A percentile compares a stretch with the other conserved stretches of the same genome.
phyloP scores from a whole-genome alignment of 2,113 vertebrate species.

The Eonycteris spelaea region DNA sequence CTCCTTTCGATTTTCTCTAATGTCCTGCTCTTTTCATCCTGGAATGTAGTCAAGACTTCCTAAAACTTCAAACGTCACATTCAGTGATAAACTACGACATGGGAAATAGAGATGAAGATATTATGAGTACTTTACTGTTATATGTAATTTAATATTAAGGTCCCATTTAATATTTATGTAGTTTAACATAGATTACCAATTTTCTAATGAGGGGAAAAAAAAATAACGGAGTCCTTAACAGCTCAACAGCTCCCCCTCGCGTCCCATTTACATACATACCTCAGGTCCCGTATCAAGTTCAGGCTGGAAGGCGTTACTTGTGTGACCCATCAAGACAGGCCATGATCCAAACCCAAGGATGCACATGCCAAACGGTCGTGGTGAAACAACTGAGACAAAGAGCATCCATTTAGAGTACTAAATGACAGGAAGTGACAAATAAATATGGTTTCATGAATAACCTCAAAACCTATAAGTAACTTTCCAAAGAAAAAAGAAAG shows the following conservation, averaged over 20 bases:
- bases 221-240: background rate
- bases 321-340: background rate
- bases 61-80: background rate
- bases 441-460: background rate
- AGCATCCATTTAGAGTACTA: background rate
- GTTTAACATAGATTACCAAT: background rate
- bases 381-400: background rate
- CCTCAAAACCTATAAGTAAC: conserved; percentile 35
- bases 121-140: background rate
- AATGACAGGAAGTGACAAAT: conserved; percentile 1
- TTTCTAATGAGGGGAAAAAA: background rate
- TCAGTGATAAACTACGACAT: background rate
- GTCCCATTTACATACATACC: conserved; percentile 34
- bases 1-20: too few species aligned
- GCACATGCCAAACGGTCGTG: background rate
- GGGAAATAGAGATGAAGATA: background rate
- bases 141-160: background rate
- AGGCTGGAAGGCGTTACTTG: background rate
- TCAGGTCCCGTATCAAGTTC: conserved; percentile 25
- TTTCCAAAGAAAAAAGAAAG: conserved; percentile 2
- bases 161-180: background rate
- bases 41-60: background rate
- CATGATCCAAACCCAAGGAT: background rate
- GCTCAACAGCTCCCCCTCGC: conserved; percentile 68
- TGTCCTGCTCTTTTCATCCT: too few species aligned